Evolutionary conservation across 2,888 invertebrate species (phyloP).

Genomic region (Amaurobius ferox): DNA sequence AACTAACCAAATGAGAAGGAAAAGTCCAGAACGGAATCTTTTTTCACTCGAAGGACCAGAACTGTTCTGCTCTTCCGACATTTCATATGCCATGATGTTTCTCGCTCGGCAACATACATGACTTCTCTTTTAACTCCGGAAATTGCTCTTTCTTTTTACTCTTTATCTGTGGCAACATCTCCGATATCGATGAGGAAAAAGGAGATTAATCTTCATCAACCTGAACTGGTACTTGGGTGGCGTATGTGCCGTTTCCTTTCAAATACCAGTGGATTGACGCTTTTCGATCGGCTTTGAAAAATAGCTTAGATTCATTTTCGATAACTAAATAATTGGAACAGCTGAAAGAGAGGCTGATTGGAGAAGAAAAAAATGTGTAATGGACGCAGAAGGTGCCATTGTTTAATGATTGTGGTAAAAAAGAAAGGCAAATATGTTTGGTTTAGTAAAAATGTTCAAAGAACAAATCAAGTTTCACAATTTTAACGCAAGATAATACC

Average conservation of each 20-base stretch:
- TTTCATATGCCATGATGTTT: slow-evolving; percentile 33
- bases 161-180: slow-evolving; percentile 54
- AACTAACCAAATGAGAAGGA: too few species aligned
- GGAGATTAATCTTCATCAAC: slow-evolving; percentile 69
- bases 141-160: slow-evolving; percentile 38
- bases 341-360: too few species aligned
- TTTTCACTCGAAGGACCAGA: neutral
- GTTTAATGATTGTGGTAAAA: too few species aligned
- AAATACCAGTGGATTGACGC: neutral
- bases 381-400: too few species aligned
- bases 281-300: neutral
- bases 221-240: slow-evolving; percentile 8
- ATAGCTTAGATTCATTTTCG: too few species aligned
- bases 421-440: too few species aligned
- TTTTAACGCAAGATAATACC: too few species aligned
- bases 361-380: too few species aligned
- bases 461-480: too few species aligned
- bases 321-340: too few species aligned
- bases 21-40: too few species aligned
- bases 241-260: neutral
- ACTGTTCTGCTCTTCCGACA: neutral
- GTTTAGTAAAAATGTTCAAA: too few species aligned
- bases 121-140: slow-evolving; percentile 67
- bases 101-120: slow-evolving; percentile 42
- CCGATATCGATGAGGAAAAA: slow-evolving; percentile 56